Evolutionary conservation across 2,113 vertebrate genomes (phyloP).

Genomic region (Anhinga anhinga): DNA sequence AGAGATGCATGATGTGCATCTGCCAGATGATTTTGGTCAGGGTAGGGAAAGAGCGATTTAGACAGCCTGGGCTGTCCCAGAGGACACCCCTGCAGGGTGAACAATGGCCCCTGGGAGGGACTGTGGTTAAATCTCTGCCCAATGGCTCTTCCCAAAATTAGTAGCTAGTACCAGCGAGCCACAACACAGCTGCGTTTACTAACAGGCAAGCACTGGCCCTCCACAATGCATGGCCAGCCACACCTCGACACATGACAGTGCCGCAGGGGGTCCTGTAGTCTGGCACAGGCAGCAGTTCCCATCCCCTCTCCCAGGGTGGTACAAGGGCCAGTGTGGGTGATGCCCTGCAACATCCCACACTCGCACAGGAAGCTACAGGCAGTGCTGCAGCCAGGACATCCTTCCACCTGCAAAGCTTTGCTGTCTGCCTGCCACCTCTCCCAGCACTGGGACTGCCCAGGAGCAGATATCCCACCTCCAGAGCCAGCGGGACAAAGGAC

Average conservation of each 20-base stretch:
- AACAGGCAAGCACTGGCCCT: neutral
- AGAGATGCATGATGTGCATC: fast-evolving
- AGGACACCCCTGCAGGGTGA: neutral
- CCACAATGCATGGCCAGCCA: fast-evolving
- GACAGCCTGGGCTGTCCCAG: neutral
- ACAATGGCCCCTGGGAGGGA: neutral
- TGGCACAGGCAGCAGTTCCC: neutral
- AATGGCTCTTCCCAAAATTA: neutral
- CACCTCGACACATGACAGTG: fast-evolving
- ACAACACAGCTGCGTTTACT: neutral
- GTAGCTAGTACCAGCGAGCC: neutral
- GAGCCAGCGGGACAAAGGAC: fast-evolving
- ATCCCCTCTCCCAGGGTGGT: too few species aligned
- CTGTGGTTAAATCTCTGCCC: neutral
- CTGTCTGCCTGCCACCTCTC: neutral
- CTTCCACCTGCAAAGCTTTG: neutral
- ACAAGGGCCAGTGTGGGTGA: fast-evolving
- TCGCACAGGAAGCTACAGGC: neutral
- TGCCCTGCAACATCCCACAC: neutral
- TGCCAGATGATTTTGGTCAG: neutral
- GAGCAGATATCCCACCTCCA: fast-evolving
- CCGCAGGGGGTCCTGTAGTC: fast-evolving
- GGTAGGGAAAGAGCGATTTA: neutral
- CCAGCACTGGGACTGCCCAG: neutral
- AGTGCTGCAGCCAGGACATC: neutral